These are phyloP conservation scores for Athalia rosae DNA, from an alignment of 2,888 invertebrate genomes.

Conservation along the genomic window DNA sequence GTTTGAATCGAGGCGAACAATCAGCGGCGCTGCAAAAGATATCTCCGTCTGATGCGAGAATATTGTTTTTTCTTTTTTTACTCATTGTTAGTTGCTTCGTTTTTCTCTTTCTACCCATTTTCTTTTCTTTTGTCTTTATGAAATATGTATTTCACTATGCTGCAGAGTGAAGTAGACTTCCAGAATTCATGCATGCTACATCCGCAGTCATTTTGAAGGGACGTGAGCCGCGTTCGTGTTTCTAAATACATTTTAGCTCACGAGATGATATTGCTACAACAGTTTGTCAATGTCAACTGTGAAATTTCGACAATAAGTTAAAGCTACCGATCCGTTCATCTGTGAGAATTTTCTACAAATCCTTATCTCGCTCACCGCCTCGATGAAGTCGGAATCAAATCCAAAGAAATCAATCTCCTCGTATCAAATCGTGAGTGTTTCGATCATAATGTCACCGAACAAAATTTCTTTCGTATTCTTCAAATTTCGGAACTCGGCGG, in stretches of 20 bases:
- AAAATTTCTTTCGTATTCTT: too few species aligned
- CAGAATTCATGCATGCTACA: conserved; percentile 20
- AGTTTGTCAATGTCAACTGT: conserved; percentile 8
- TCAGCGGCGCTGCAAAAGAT: neutral
- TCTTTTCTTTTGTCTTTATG: conserved; percentile 28
- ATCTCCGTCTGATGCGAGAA: conserved; percentile 20
- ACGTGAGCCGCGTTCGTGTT: conserved; percentile 17
- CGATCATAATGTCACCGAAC: too few species aligned
- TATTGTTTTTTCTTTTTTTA: conserved; percentile 27
- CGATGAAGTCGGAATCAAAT: too few species aligned
- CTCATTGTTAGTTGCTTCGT: conserved; percentile 8
- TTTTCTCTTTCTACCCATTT: neutral
- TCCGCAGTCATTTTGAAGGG: conserved; percentile 16
- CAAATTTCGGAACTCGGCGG: too few species aligned
- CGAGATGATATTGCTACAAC: conserved; percentile 13
- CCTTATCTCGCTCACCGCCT: too few species aligned
- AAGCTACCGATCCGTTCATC: too few species aligned
- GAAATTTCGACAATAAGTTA: too few species aligned
- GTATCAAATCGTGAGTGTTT: too few species aligned
- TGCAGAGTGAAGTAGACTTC: conserved; percentile 23
- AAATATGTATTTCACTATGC: conserved; percentile 35
- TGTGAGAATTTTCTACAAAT: too few species aligned
- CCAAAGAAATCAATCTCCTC: too few species aligned
- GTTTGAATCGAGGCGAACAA: neutral
- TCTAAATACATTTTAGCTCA: conserved; percentile 18